Conservation (phyloP, 2,797 vertebrate species). For the Novumbra hubbsi region DNA sequence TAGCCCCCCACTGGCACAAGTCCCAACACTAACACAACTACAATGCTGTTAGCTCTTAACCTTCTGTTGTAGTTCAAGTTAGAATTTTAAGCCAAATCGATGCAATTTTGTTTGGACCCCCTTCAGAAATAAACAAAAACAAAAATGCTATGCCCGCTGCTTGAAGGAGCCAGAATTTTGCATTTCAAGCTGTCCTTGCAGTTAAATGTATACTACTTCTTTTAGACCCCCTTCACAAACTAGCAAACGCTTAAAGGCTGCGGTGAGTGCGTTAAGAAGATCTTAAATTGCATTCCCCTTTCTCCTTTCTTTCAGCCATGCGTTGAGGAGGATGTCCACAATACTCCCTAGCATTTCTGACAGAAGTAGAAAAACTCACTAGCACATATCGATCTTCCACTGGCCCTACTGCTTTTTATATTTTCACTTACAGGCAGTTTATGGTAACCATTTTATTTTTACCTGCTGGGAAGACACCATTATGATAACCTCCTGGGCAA, state of each 20-base stretch:
- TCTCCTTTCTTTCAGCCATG: background rate
- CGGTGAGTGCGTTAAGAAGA: background rate
- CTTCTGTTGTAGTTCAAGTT: conserved; percentile 13
- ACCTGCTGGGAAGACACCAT: background rate
- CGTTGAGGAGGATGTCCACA: conserved; percentile 4
- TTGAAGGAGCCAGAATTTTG: background rate
- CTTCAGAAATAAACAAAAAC: no score
- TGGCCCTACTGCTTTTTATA: background rate
- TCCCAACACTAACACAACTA: conserved; percentile 47
- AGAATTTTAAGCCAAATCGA: conserved; percentile 13
- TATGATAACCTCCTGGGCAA: background rate
- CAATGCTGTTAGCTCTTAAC: background rate
- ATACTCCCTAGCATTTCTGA: conserved; percentile 9
- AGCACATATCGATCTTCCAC: conserved; percentile 8
- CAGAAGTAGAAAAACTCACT: conserved; percentile 12
- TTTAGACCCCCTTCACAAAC: conserved; percentile 5
- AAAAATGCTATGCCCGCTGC: background rate
- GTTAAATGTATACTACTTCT: background rate
- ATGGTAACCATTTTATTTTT: background rate
- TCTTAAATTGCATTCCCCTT: background rate
- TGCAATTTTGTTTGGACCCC: background rate
- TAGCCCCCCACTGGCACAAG: conserved; percentile 52
- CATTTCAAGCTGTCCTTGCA: background rate
- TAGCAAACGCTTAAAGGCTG: background rate
- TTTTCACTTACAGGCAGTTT: conserved; percentile 3